These are phyloP conservation scores for Phlogophora meticulosa DNA, from an alignment of 2,888 invertebrate genomes.

Conservation along the genomic window DNA sequence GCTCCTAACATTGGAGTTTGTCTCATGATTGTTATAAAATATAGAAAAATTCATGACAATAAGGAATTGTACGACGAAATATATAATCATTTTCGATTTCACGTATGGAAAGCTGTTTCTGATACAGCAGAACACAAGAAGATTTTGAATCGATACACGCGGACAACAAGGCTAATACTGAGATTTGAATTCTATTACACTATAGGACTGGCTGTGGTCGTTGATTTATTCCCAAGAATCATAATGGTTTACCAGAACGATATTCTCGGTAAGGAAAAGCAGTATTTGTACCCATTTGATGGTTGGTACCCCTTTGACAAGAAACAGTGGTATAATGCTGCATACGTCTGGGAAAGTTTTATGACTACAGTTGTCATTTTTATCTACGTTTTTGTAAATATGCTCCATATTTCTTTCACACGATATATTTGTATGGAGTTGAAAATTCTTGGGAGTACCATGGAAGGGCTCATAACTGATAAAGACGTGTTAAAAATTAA, in stretches of 20 bases:
- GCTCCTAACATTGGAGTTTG: constrained; percentile 83
- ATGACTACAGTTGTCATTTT: constrained; percentile 81
- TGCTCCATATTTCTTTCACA: constrained; percentile 77
- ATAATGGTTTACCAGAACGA: constrained; percentile 79
- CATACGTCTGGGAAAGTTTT: constrained; percentile 82
- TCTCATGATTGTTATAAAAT: constrained; percentile 79
- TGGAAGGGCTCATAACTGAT: constrained; percentile 72
- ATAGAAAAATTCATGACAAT: constrained; percentile 74
- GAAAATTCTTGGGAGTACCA: constrained; percentile 75
- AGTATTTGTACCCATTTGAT: constrained; percentile 81
- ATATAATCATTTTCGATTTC: constrained; percentile 74
- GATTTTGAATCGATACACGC: constrained; percentile 73
- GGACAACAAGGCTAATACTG: constrained; percentile 69
- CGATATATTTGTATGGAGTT: constrained; percentile 83
- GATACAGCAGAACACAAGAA: constrained; percentile 68
- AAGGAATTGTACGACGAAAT: constrained; percentile 74
- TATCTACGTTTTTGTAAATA: constrained; percentile 76
- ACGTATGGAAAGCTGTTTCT: constrained; percentile 76
- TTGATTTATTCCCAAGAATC: constrained; percentile 79
- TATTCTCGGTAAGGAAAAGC: constrained; percentile 69
- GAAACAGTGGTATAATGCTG: constrained; percentile 79
- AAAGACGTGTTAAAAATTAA: constrained; percentile 72
- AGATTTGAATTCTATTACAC: constrained; percentile 77
- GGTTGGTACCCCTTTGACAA: constrained; percentile 87
- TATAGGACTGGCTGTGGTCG: constrained; percentile 71